phyloP scores from a whole-genome alignment of 2,797 vertebrate genomes.

The Arnoldichthys spilopterus region DNA sequence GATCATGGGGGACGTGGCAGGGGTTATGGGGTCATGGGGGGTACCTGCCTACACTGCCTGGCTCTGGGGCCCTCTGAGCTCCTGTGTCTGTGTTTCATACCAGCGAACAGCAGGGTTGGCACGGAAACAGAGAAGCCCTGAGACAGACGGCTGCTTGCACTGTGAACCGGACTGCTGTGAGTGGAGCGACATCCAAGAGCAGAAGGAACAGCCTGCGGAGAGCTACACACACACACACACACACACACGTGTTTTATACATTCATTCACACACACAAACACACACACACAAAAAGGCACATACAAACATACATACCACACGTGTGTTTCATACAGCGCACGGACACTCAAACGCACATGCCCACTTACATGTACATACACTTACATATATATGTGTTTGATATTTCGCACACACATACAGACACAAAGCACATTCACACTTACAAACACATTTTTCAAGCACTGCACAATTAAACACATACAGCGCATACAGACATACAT shows the following conservation, averaged over 20 bases:
- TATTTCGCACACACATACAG: neutral
- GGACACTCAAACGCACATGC: neutral
- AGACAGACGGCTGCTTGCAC: slow-evolving; percentile 94
- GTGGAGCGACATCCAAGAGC: slow-evolving; percentile 73
- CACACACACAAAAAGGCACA: slow-evolving; percentile 29
- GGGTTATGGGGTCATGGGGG: slow-evolving; percentile 45
- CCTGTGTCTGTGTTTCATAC: slow-evolving; percentile 85
- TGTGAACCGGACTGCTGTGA: slow-evolving; percentile 99
- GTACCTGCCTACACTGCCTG: slow-evolving; percentile 85
- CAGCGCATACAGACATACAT: slow-evolving; percentile 18
- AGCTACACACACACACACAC: slow-evolving; percentile 56
- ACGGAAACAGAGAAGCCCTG: slow-evolving; percentile 99
- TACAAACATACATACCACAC: slow-evolving; percentile 12
- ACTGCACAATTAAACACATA: slow-evolving; percentile 9
- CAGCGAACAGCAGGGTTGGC: slow-evolving; percentile 99
- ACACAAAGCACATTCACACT: slow-evolving; percentile 28
- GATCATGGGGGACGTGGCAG: slow-evolving; percentile 20
- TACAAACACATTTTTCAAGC: neutral
- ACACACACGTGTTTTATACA: slow-evolving; percentile 37
- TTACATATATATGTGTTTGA: slow-evolving; percentile 12
- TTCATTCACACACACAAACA: slow-evolving; percentile 1
- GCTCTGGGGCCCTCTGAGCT: slow-evolving; percentile 80
- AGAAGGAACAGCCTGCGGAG: slow-evolving; percentile 59
- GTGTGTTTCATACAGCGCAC: neutral
- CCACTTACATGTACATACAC: neutral